A percentile compares a stretch with the other conserved stretches of the same genome.
Conservation (phyloP, 1,140 invertebrate genomes). For the Bicyclus anynana region DNA sequence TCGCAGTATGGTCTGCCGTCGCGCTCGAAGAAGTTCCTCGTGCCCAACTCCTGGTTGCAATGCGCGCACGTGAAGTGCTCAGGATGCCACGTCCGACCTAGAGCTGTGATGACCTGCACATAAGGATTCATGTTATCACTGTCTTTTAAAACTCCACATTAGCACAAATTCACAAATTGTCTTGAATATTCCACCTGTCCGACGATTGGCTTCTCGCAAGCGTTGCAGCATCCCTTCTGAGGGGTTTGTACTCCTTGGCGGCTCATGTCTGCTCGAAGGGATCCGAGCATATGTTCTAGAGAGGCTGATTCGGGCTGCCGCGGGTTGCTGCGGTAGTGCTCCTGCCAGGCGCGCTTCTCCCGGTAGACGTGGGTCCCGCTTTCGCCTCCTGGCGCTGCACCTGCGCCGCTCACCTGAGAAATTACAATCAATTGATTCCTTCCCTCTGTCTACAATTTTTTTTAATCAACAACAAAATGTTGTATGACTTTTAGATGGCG, state of each 20-base stretch:
- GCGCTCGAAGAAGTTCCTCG: constrained; percentile 98
- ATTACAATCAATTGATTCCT: constrained; percentile 7
- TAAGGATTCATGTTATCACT: constrained; percentile 26
- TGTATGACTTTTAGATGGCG: not conserved
- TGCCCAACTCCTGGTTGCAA: constrained; percentile 97
- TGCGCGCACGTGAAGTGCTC: constrained; percentile 99
- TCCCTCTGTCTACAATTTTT: not conserved
- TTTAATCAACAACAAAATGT: not conserved
- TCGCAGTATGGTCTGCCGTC: constrained; percentile 98
- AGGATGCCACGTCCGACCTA: constrained; percentile 99
- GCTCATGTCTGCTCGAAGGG: constrained; percentile 96
- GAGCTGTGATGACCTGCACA: constrained; percentile 91
- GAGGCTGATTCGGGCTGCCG: constrained; percentile 68
- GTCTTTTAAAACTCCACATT: not conserved
- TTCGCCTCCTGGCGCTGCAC: constrained; percentile 36
- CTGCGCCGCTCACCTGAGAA: constrained; percentile 60
- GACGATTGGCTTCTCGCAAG: constrained; percentile 98
- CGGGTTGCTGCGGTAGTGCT: constrained; percentile 68
- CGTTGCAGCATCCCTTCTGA: constrained; percentile 98
- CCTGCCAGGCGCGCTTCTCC: constrained; percentile 68
- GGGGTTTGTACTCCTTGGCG: constrained; percentile 98
- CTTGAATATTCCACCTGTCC: constrained; percentile 85
- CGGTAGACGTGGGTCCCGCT: constrained; percentile 62
- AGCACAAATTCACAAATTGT: not conserved
- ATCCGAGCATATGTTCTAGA: constrained; percentile 76